Percentiles rank a stretch among this genome's conserved stretches.
Evolutionary conservation across 2,113 vertebrate species (phyloP).

Genomic region (Ginglymostoma cirratum): DNA sequence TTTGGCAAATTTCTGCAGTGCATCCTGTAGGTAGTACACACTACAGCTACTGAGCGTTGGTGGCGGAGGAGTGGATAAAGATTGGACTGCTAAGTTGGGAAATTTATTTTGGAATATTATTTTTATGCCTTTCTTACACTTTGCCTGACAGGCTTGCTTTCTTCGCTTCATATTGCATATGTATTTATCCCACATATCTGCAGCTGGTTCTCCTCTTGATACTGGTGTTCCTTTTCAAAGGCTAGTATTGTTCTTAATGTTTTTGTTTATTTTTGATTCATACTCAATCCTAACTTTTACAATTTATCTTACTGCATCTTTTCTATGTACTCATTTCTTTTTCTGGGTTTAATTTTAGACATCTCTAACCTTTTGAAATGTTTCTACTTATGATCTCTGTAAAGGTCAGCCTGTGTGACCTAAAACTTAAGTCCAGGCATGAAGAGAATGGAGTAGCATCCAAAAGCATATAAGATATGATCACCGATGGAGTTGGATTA

Average conservation of each 20-base stretch:
- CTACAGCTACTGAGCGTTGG: too few relatives aligned
- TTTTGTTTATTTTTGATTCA: neutral
- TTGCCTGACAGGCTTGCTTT: neutral
- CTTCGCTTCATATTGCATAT: neutral
- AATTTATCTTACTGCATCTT: neutral
- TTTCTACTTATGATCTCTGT: neutral
- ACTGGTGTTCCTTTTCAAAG: neutral
- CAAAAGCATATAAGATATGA: neutral
- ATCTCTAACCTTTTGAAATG: neutral
- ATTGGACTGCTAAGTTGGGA: too few relatives aligned
- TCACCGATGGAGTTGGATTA: neutral
- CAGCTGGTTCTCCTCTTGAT: neutral
- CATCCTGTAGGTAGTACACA: too few relatives aligned
- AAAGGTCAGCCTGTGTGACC: too few relatives aligned
- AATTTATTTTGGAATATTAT: neutral
- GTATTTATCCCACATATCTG: neutral
- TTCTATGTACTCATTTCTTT: neutral
- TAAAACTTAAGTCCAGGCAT: too few relatives aligned
- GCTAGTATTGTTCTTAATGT: neutral
- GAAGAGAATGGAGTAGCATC: neutral
- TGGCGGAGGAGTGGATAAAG: too few relatives aligned
- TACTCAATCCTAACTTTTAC: neutral
- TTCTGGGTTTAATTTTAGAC: neutral
- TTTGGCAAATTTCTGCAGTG: too few relatives aligned
- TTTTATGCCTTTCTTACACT: neutral